These are phyloP conservation scores for Malacosoma neustria DNA, from an alignment of 2,888 invertebrate species.

Conservation along the genomic window DNA sequence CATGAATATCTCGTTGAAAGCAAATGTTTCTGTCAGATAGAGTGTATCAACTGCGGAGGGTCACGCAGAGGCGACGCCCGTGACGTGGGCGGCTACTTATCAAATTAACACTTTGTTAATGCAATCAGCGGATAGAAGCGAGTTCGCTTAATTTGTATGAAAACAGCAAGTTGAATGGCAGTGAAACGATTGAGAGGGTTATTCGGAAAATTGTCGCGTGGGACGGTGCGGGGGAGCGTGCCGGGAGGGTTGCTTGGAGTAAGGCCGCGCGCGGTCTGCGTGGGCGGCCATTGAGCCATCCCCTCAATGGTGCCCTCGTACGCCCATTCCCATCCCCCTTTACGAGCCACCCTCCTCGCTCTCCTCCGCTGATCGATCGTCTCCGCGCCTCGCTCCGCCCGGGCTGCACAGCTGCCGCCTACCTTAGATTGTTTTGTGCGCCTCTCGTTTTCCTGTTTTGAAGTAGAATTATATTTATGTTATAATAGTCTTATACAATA, in stretches of 20 bases:
- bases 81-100: neutral
- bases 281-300: slow-evolving; percentile 68
- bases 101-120: neutral
- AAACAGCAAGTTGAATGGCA: slow-evolving; percentile 55
- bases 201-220: slow-evolving; percentile 55
- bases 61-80: neutral
- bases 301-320: slow-evolving; percentile 47
- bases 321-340: slow-evolving; percentile 41
- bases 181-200: slow-evolving; percentile 47
- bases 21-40: too few relatives aligned
- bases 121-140: neutral
- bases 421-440: slow-evolving; percentile 10
- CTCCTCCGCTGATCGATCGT: slow-evolving; percentile 52
- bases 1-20: too few relatives aligned
- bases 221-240: slow-evolving; percentile 28
- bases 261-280: slow-evolving; percentile 24
- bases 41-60: too few relatives aligned
- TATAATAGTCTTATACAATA: too few relatives aligned
- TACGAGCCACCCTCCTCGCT: slow-evolving; percentile 31
- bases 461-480: too few relatives aligned
- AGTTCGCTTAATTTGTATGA: slow-evolving; percentile 37
- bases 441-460: too few relatives aligned
- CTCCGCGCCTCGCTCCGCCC: slow-evolving; percentile 21
- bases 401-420: slow-evolving; percentile 13
- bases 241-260: slow-evolving; percentile 11